A percentile compares a stretch with the other conserved stretches of the same genome.
phyloP scores from a whole-genome alignment of 2,888 invertebrate genomes.

The Ophion ellenae region DNA sequence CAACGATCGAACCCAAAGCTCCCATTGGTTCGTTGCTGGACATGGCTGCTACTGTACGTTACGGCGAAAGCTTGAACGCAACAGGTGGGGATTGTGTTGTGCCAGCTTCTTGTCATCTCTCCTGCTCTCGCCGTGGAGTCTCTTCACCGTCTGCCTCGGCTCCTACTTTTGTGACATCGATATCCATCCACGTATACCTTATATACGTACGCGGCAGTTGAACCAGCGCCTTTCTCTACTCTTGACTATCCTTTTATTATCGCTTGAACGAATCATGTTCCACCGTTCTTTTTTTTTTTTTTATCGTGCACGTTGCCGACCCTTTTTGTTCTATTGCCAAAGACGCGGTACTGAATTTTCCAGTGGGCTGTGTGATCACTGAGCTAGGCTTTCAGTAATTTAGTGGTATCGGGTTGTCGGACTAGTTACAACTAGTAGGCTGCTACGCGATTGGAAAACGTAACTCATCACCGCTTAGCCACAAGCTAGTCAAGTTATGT shows the following conservation, averaged over 20 bases:
- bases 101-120: slow-evolving; percentile 48
- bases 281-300: neutral
- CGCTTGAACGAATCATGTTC: neutral
- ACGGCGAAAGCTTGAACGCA: slow-evolving; percentile 73
- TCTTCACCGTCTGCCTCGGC: slow-evolving; percentile 32
- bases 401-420: neutral
- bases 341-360: neutral
- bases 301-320: neutral
- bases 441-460: too few species aligned
- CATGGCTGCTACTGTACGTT: slow-evolving; percentile 78
- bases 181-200: slow-evolving; percentile 17
- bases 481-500: too few species aligned
- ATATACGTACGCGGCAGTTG: slow-evolving; percentile 5
- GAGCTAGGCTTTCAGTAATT: neutral
- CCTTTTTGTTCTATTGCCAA: neutral
- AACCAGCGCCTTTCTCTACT: neutral
- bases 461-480: too few species aligned
- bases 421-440: too few species aligned
- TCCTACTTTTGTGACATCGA: slow-evolving; percentile 28
- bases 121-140: slow-evolving; percentile 16
- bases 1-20: slow-evolving; percentile 69
- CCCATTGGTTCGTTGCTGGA: slow-evolving; percentile 78
- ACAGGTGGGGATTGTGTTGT: slow-evolving; percentile 78
- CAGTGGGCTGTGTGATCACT: neutral
- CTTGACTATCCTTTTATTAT: slow-evolving; percentile 3